phyloP scores from a whole-genome alignment of 2,797 vertebrate genomes.

The Cuniculus paca region DNA sequence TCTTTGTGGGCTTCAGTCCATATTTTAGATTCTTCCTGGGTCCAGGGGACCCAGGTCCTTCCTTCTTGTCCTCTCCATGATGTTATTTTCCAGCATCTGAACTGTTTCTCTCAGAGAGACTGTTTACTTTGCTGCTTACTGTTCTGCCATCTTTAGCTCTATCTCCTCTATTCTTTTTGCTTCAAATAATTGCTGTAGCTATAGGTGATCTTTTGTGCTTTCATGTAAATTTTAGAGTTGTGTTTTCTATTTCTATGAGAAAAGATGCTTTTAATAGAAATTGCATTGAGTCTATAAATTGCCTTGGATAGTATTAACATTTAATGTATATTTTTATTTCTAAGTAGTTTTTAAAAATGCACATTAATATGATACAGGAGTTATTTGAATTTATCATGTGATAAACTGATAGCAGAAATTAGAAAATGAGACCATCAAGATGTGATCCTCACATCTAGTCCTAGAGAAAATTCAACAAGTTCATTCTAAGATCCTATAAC shows the following conservation, averaged over 20 bases:
- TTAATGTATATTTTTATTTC: constrained; percentile 46
- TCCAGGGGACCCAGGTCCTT: too few relatives aligned
- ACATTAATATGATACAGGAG: constrained; percentile 21
- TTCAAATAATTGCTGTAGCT: neutral
- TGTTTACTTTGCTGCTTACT: too few relatives aligned
- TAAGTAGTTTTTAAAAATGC: constrained; percentile 56
- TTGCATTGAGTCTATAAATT: neutral
- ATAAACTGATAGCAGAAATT: constrained; percentile 51
- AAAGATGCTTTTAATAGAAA: neutral
- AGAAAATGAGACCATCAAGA: constrained; percentile 45
- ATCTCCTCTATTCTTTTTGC: too few relatives aligned
- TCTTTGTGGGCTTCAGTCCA: too few relatives aligned
- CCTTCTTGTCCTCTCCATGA: too few relatives aligned
- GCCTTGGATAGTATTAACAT: neutral
- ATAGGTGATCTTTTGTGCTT: neutral
- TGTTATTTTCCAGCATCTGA: too few relatives aligned
- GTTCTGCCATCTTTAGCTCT: too few relatives aligned
- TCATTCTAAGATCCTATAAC: neutral
- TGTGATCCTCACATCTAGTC: constrained; percentile 34
- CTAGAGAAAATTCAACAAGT: neutral
- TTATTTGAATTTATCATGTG: constrained; percentile 60
- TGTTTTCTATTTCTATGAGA: neutral
- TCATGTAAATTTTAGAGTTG: neutral
- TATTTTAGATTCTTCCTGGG: too few relatives aligned
- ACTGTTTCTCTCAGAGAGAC: too few relatives aligned